Conservation (phyloP, 2,888 invertebrate species). For the Brachypterus glaber region DNA sequence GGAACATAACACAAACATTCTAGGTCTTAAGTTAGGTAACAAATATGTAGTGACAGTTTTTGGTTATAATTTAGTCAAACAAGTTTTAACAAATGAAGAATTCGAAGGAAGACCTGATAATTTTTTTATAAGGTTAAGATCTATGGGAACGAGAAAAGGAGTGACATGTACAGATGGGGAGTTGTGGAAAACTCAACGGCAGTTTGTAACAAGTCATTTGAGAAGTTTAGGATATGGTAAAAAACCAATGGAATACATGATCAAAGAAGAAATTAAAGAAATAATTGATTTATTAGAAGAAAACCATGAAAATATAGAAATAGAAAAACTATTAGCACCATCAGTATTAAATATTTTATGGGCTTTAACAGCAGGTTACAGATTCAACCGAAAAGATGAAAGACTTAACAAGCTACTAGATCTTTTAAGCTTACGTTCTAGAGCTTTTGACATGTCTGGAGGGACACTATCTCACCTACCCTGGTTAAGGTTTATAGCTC, state of each 20-base stretch:
- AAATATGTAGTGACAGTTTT: constrained; percentile 47
- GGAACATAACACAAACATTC: constrained; percentile 43
- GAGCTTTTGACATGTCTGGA: constrained; percentile 42
- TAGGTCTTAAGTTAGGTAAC: constrained; percentile 49
- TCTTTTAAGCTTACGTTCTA: constrained; percentile 43
- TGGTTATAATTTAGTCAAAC: constrained; percentile 44
- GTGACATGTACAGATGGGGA: constrained; percentile 50
- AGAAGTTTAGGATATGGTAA: constrained; percentile 46
- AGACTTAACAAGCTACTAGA: constrained; percentile 41
- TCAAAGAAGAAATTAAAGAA: constrained; percentile 45
- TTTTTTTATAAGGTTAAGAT: constrained; percentile 52
- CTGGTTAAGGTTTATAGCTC: constrained; percentile 53
- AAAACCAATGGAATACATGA: constrained; percentile 38
- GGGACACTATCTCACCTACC: constrained; percentile 50
- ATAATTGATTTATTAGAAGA: constrained; percentile 32
- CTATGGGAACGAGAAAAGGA: constrained; percentile 52
- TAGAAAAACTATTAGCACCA: constrained; percentile 41
- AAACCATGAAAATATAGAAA: constrained; percentile 24
- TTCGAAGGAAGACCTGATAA: constrained; percentile 58
- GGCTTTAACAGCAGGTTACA: constrained; percentile 46
- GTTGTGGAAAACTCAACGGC: constrained; percentile 45
- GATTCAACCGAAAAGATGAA: constrained; percentile 41
- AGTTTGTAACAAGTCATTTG: constrained; percentile 44
- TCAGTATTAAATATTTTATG: constrained; percentile 58
- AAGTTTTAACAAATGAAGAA: constrained; percentile 48